Evolutionary conservation across 2,113 vertebrate species (phyloP).

Genomic region (Cnemophilus loriae): DNA sequence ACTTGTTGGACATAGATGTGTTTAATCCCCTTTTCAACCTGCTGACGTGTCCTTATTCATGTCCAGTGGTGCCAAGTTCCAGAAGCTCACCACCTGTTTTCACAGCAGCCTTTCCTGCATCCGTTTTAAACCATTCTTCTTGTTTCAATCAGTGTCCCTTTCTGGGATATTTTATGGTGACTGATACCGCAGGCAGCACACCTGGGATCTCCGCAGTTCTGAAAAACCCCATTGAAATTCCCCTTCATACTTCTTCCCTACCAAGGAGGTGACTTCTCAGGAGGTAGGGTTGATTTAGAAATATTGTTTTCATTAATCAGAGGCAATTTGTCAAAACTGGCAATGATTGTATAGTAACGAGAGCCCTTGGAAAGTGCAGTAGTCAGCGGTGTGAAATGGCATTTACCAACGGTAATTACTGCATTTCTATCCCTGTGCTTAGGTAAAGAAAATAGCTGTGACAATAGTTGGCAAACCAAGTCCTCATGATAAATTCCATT

Average conservation of each 20-base stretch:
- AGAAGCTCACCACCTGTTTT: background rate
- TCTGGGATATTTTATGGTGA: background rate
- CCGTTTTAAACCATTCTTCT: background rate
- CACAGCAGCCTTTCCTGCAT: background rate
- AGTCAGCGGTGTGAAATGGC: background rate
- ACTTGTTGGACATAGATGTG: background rate
- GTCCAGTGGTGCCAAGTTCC: background rate
- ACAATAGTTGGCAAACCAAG: background rate
- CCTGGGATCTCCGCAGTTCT: background rate
- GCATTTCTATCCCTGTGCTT: background rate
- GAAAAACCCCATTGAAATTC: background rate
- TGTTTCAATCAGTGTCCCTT: background rate
- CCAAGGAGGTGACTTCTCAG: background rate
- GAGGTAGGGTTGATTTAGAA: background rate
- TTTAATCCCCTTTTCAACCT: background rate
- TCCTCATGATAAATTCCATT: background rate
- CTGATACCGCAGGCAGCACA: background rate
- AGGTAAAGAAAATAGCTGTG: conserved; percentile 12
- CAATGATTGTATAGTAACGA: background rate
- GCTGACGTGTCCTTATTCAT: background rate
- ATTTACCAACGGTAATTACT: background rate
- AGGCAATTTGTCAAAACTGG: background rate
- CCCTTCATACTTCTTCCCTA: background rate
- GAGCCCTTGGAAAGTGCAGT: conserved; percentile 9
- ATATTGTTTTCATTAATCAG: background rate